Percentiles rank a stretch among this genome's conserved stretches.
phyloP scores from a whole-genome alignment of 2,888 invertebrate genomes.

The Andrena praecox region DNA sequence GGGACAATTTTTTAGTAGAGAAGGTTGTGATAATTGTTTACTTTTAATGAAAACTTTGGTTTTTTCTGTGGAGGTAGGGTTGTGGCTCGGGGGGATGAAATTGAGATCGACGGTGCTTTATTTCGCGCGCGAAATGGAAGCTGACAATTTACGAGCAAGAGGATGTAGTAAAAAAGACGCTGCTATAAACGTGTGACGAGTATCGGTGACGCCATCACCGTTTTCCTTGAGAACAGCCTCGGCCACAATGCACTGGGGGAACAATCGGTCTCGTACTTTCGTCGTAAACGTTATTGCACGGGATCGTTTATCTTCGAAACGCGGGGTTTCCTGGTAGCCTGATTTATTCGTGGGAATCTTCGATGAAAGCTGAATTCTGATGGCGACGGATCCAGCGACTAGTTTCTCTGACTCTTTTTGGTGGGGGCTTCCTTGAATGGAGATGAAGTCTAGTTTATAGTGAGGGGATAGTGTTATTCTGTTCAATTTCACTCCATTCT shows the following conservation, averaged over 20 bases:
- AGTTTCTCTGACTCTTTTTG: background rate
- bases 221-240: slow-evolving; percentile 66
- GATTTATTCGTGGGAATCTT: slow-evolving; percentile 1
- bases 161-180: slow-evolving; percentile 23
- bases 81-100: background rate
- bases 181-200: slow-evolving; percentile 27
- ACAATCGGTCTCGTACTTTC: slow-evolving; percentile 61
- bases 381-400: background rate
- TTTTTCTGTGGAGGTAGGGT: background rate
- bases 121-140: background rate
- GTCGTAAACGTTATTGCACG: slow-evolving; percentile 48
- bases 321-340: slow-evolving; percentile 1
- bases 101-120: background rate
- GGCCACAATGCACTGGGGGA: slow-evolving; percentile 48
- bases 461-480: background rate
- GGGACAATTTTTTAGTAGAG: too few relatives aligned
- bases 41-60: too few relatives aligned
- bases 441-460: background rate
- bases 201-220: slow-evolving; percentile 54
- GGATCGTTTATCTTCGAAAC: slow-evolving; percentile 40
- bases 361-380: slow-evolving; percentile 3
- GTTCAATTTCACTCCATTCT: background rate
- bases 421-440: background rate
- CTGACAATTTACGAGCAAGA: background rate
- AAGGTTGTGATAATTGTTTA: too few relatives aligned